phyloP scores from a whole-genome alignment of 2,113 vertebrate species.

The Barbus barbus region DNA sequence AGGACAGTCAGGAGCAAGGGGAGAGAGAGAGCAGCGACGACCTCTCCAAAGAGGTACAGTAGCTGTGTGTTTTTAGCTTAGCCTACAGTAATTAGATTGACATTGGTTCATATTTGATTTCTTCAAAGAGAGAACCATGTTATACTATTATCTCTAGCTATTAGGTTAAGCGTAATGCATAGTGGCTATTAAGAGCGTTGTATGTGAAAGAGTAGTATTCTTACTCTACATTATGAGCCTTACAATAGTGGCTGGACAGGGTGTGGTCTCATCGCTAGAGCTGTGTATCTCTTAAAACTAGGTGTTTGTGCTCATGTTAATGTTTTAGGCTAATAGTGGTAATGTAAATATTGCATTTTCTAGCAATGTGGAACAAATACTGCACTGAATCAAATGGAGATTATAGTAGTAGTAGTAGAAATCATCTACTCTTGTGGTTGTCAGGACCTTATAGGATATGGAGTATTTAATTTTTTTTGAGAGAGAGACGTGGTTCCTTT shows the following conservation, averaged over 20 bases:
- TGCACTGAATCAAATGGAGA: background rate
- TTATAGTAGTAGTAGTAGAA: slow-evolving; percentile 4
- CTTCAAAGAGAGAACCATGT: background rate
- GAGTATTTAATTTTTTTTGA: background rate
- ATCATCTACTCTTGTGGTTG: slow-evolving; percentile 3
- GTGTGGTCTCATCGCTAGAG: slow-evolving; percentile 28
- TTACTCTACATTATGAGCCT: slow-evolving; percentile 7
- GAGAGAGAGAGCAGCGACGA: slow-evolving; percentile 76
- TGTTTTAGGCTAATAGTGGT: background rate
- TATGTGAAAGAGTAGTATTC: background rate
- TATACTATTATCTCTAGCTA: slow-evolving; percentile 7
- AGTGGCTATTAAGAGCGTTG: background rate
- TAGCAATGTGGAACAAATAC: background rate
- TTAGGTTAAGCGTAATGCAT: background rate
- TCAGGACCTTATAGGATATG: background rate
- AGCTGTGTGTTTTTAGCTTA: slow-evolving; percentile 11
- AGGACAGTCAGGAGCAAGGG: slow-evolving; percentile 78
- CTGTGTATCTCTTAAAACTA: background rate
- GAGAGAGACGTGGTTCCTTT: background rate
- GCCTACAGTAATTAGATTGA: slow-evolving; percentile 25
- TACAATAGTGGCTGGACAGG: slow-evolving; percentile 40
- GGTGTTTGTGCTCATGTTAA: slow-evolving; percentile 2
- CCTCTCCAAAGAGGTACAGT: slow-evolving; percentile 93
- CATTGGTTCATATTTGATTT: background rate
- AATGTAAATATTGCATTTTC: background rate